Evolutionary conservation across 2,113 vertebrate species (phyloP).

Genomic region (Zingel zingel): DNA sequence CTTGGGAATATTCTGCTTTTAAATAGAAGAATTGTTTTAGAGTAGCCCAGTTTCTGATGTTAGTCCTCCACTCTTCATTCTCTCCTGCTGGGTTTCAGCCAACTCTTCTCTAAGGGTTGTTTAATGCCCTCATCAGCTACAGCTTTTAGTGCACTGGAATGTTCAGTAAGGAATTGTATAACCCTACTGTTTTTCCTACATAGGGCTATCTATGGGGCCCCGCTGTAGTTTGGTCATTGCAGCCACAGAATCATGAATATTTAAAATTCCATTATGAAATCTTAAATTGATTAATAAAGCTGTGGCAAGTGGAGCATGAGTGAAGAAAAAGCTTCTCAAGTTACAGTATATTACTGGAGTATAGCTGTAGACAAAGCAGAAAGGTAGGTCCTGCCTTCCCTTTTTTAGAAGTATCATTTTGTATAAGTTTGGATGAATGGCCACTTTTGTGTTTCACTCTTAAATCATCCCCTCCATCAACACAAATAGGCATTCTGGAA

Average conservation of each 20-base stretch:
- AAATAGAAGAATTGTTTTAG: background rate
- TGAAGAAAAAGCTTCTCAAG: slow-evolving; percentile 10
- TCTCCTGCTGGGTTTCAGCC: slow-evolving; percentile 16
- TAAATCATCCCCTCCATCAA: background rate
- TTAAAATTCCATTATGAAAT: slow-evolving; percentile 70
- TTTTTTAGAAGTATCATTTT: background rate
- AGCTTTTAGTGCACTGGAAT: slow-evolving; percentile 3
- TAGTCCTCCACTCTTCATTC: slow-evolving; percentile 19
- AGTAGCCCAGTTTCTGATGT: slow-evolving; percentile 9
- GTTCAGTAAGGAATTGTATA: slow-evolving; percentile 2
- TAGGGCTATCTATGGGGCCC: slow-evolving; percentile 16
- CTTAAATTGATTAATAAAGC: slow-evolving; percentile 61
- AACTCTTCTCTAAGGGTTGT: background rate
- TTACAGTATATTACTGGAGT: background rate
- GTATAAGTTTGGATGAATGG: background rate
- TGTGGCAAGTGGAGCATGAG: slow-evolving; percentile 31
- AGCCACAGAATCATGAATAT: slow-evolving; percentile 57
- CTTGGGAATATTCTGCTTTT: background rate
- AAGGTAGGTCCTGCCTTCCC: background rate
- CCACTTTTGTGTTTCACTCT: background rate
- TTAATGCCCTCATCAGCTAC: slow-evolving; percentile 1
- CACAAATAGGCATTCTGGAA: background rate
- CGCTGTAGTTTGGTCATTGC: slow-evolving; percentile 22
- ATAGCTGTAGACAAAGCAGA: slow-evolving; percentile 5
- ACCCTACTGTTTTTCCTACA: slow-evolving; percentile 7